A percentile compares a stretch with the other conserved stretches of the same genome.
phyloP scores from a whole-genome alignment of 2,113 vertebrate genomes.

The Sinocyclocheilus anshuiensis region DNA sequence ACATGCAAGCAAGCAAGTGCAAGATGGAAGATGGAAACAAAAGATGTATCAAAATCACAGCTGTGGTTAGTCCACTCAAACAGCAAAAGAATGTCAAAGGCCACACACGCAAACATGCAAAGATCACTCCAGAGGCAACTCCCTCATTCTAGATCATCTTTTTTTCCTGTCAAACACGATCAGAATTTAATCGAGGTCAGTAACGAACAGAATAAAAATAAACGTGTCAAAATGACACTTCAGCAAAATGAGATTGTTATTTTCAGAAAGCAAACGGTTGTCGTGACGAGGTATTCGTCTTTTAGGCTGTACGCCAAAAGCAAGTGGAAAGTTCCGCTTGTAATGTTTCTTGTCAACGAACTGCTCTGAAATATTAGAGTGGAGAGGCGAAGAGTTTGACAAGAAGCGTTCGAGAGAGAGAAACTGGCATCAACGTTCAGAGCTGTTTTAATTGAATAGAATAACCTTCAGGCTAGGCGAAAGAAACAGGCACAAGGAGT shows the following conservation, averaged over 20 bases:
- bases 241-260: conserved; percentile 33
- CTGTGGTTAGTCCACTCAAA: conserved; percentile 13
- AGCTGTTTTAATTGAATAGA: conserved; percentile 7
- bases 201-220: conserved; percentile 34
- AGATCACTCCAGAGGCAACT: conserved; percentile 30
- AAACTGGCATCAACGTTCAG: not conserved
- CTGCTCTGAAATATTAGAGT: conserved; percentile 23
- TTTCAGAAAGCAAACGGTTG: conserved; percentile 45
- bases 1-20: conserved; percentile 68
- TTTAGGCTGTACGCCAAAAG: conserved; percentile 43
- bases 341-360: conserved; percentile 43
- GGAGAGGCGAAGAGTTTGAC: conserved; percentile 24
- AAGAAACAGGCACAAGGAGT: not conserved
- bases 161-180: not conserved
- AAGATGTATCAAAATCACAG: conserved; percentile 36
- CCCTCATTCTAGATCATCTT: conserved; percentile 10
- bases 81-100: conserved; percentile 13
- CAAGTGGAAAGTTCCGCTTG: conserved; percentile 53
- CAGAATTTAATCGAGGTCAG: conserved; percentile 12
- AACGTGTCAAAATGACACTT: conserved; percentile 43
- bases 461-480: conserved; percentile 19
- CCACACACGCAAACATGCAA: conserved; percentile 15
- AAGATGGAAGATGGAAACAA: conserved; percentile 38
- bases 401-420: conserved; percentile 25
- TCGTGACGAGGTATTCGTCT: conserved; percentile 13